Percentiles rank a stretch among this genome's conserved stretches.
phyloP scores from a whole-genome alignment of 2,888 invertebrate genomes.

The Acholoe squamosa region DNA sequence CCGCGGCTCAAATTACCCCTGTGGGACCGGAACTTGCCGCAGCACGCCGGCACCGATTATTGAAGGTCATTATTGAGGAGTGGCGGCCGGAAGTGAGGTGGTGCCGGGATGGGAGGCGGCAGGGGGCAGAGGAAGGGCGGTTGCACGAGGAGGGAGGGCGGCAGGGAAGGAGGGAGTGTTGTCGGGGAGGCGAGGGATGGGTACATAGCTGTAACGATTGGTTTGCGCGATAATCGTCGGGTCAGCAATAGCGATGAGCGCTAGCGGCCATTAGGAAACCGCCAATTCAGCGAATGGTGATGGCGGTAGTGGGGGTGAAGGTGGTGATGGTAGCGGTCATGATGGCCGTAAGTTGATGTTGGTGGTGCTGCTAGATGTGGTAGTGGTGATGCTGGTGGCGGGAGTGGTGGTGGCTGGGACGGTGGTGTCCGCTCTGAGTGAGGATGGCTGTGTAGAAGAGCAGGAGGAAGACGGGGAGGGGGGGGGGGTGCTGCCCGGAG shows the following conservation, averaged over 20 bases:
- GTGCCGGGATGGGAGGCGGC: background rate
- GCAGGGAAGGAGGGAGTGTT: background rate
- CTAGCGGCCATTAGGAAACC: constrained; percentile 4
- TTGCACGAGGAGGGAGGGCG: background rate
- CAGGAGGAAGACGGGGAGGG: background rate
- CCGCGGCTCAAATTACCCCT: background rate
- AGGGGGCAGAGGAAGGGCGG: background rate
- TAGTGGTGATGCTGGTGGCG: background rate
- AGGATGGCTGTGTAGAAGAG: background rate
- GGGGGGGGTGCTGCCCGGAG: background rate
- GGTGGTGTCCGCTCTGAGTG: background rate
- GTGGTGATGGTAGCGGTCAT: background rate
- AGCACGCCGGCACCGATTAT: constrained; percentile 9
- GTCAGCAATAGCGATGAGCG: background rate
- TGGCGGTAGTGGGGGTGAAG: background rate
- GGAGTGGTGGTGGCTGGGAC: background rate
- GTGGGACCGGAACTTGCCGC: background rate
- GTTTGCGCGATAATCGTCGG: background rate
- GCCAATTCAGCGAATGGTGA: background rate
- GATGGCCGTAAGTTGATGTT: background rate
- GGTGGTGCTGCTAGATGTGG: background rate
- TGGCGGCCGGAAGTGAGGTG: constrained; percentile 26
- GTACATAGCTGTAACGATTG: constrained; percentile 13
- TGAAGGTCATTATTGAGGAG: constrained; percentile 40
- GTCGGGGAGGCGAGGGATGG: background rate